These are phyloP conservation scores for western clawed frog (Xenopus tropicalis) DNA, from an alignment of 2,113 vertebrate species.

Conservation along the genomic window DNA sequence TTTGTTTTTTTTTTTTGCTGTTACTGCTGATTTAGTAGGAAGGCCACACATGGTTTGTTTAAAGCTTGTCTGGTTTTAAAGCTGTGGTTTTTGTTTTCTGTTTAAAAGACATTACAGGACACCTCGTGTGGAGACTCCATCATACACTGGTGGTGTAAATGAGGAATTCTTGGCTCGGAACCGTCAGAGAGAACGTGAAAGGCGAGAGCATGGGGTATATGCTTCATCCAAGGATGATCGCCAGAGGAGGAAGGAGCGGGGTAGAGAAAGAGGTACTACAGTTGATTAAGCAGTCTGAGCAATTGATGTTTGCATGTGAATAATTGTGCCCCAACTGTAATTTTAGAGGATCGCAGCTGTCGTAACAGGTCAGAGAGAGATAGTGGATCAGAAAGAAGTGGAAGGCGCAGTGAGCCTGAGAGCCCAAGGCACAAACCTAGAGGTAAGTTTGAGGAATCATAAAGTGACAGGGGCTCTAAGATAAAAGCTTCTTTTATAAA, in stretches of 20 bases:
- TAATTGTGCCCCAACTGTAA: neutral
- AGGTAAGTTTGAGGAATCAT: conserved; percentile 63
- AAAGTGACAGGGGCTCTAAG: no score
- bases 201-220: conserved; percentile 88
- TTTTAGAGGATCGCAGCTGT: conserved; percentile 74
- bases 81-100: neutral
- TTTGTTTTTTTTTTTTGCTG: no score
- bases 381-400: conserved; percentile 75
- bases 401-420: conserved; percentile 76
- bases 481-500: no score
- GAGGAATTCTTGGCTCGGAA: conserved; percentile 87
- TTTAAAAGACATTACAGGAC: conserved; percentile 83
- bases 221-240: conserved; percentile 92
- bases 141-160: conserved; percentile 91
- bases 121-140: conserved; percentile 87
- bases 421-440: conserved; percentile 82
- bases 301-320: no score
- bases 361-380: conserved; percentile 73
- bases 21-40: neutral
- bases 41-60: no score
- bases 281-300: no score
- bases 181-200: conserved; percentile 86
- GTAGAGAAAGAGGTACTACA: conserved; percentile 63
- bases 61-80: no score
- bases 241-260: conserved; percentile 70